Conservation (phyloP, 2,797 vertebrate genomes). For the Sebastes iracundus region DNA sequence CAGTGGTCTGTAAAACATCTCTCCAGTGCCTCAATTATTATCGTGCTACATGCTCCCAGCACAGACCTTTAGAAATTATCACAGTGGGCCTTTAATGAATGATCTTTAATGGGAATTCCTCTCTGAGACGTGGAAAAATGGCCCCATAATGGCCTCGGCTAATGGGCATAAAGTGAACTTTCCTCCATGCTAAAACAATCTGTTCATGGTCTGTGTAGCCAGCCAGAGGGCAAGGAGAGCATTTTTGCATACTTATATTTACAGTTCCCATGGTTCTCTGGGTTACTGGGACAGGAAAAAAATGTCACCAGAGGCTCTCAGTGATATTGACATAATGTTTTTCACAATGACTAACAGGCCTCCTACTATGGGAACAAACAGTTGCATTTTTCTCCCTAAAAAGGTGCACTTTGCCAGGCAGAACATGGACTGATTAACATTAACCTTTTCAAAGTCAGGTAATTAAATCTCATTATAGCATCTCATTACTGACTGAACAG, state of each 20-base stretch:
- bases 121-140: slow-evolving; percentile 55
- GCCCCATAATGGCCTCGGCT: slow-evolving; percentile 55
- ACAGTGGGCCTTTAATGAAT: slow-evolving; percentile 66
- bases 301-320: slow-evolving; percentile 52
- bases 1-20: slow-evolving; percentile 39
- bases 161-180: slow-evolving; percentile 65
- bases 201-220: slow-evolving; percentile 46
- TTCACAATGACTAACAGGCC: slow-evolving; percentile 61
- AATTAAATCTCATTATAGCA: neutral
- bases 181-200: slow-evolving; percentile 65
- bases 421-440: neutral
- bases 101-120: slow-evolving; percentile 62
- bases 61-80: slow-evolving; percentile 57
- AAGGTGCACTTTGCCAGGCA: neutral
- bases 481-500: neutral
- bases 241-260: slow-evolving; percentile 73
- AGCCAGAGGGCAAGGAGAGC: slow-evolving; percentile 55
- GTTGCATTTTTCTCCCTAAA: slow-evolving; percentile 6
- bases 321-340: slow-evolving; percentile 67
- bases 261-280: slow-evolving; percentile 78
- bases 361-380: slow-evolving; percentile 52
- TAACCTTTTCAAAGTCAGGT: slow-evolving; percentile 2
- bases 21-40: slow-evolving; percentile 39
- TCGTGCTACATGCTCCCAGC: slow-evolving; percentile 29
- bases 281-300: slow-evolving; percentile 51